Conservation (phyloP, 2,888 invertebrate genomes). For the Habrosyne pyritoides region DNA sequence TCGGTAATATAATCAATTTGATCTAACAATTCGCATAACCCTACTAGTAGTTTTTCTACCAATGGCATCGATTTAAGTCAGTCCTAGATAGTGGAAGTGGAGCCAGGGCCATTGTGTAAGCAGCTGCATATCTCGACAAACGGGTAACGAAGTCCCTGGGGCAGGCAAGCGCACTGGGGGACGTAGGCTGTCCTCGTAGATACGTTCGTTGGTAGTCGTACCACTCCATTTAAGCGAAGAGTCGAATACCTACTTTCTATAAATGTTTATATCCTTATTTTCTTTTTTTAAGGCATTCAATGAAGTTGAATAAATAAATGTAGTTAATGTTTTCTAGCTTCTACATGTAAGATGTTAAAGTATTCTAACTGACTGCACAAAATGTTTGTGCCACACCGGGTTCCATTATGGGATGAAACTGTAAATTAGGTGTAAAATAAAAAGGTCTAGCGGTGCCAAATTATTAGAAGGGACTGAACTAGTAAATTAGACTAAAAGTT, state of each 20-base stretch:
- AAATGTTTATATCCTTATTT: background rate
- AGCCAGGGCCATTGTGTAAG: conserved; percentile 24
- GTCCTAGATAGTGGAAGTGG: conserved; percentile 7
- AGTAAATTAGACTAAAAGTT: conserved; percentile 73
- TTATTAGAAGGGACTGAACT: conserved; percentile 39
- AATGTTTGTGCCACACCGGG: no score
- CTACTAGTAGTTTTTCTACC: background rate
- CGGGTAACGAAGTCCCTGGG: conserved; percentile 43
- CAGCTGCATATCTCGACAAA: conserved; percentile 32
- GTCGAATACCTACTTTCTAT: background rate
- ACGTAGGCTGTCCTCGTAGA: background rate
- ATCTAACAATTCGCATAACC: background rate
- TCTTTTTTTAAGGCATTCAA: no score
- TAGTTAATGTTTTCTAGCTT: no score
- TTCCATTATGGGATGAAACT: no score
- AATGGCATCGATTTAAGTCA: background rate
- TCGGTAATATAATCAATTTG: no score
- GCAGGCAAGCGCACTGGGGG: conserved; percentile 16
- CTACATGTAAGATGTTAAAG: no score
- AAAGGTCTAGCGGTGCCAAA: background rate
- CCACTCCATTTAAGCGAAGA: background rate
- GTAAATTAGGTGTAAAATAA: background rate
- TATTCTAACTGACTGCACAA: no score
- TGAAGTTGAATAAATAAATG: no score
- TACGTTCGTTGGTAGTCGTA: background rate